phyloP scores from a whole-genome alignment of 2,797 vertebrate species.

The Pygocentrus nattereri region DNA sequence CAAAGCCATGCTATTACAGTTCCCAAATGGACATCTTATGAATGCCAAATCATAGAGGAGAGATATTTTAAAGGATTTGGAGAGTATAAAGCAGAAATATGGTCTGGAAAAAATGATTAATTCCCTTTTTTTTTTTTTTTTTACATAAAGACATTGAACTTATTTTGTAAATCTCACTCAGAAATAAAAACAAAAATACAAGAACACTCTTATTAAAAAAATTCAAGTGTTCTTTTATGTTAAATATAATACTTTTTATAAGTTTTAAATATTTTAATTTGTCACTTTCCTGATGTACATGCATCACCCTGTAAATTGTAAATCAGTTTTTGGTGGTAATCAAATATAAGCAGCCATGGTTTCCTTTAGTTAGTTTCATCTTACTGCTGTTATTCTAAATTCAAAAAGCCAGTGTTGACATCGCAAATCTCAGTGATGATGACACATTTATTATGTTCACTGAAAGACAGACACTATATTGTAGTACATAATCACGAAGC shows the following conservation, averaged over 20 bases:
- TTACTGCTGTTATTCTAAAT: background rate
- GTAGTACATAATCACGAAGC: background rate
- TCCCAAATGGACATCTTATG: conserved; percentile 69
- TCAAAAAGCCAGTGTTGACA: background rate
- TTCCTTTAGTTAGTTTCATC: background rate
- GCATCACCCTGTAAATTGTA: too few species aligned
- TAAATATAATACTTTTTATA: too few species aligned
- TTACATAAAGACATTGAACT: background rate
- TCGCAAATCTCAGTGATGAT: background rate
- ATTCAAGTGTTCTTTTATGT: too few species aligned
- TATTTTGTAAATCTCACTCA: background rate
- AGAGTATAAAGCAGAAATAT: conserved; percentile 12
- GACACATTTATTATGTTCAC: background rate
- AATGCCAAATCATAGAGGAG: conserved; percentile 69
- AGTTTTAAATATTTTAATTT: too few species aligned
- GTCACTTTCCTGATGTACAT: too few species aligned
- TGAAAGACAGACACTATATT: background rate
- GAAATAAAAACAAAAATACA: background rate
- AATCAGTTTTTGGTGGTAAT: background rate
- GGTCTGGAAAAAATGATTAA: background rate
- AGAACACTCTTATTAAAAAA: too few species aligned
- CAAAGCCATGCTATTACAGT: conserved; percentile 65
- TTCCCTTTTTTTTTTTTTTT: too few species aligned
- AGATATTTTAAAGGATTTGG: conserved; percentile 71
- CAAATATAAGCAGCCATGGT: background rate